Base-by-base conservation (phyloP, 1,140 invertebrate genomes). In the Micrasema longulum region DNA sequence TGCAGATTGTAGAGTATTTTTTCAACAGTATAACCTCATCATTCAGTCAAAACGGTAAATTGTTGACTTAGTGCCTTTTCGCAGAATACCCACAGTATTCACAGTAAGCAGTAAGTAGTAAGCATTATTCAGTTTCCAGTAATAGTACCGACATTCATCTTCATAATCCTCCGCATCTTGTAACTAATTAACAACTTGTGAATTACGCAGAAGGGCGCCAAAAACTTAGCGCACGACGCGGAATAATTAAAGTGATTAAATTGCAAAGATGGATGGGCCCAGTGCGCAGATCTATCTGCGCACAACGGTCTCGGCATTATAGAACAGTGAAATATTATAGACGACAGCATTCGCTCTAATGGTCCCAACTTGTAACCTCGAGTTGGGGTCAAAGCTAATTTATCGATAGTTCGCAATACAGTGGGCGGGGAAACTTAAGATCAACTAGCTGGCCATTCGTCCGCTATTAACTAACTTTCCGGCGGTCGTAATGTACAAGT, bases 231-330 rank as follows among this genome's bases (percentile, higher is more conserved):
- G 2, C 16, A 6, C 7, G 47, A 48, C 47, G 26, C 26, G 26
- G 47, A 48, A 48, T 48, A 48, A 48, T 48, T 48, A 48, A 48
- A 16, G 18, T 22, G 18, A 48, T 48, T 48, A 48, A 20, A 48
- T 5, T 9, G 4, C 16, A 16, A 20, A 48, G 18, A 48, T 7
- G 26, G 26, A 48, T 7, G 26, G 26, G 7, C 26, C 26, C 26
- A 31, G 26, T 31, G 26, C 26, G 26, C 26, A 31, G 26, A 31
- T 7, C 3, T 7, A 2, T 4, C 26, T 31, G 26, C 26, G 26
- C 26, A 31, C 26, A 4, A 31, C 26, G 7, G 7, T 31, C 26
- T 31, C 26, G 26, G 3, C 26, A 4, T 31, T 31, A 31, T 4
- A 4, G 26, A 31, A 31, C 26, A 31, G 26, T 2, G 26, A 20